A percentile compares a stretch with the other conserved stretches of the same genome.
Evolutionary conservation across 1,140 invertebrate species (phyloP).

Genomic region (Sarcophaga peregrina): DNA sequence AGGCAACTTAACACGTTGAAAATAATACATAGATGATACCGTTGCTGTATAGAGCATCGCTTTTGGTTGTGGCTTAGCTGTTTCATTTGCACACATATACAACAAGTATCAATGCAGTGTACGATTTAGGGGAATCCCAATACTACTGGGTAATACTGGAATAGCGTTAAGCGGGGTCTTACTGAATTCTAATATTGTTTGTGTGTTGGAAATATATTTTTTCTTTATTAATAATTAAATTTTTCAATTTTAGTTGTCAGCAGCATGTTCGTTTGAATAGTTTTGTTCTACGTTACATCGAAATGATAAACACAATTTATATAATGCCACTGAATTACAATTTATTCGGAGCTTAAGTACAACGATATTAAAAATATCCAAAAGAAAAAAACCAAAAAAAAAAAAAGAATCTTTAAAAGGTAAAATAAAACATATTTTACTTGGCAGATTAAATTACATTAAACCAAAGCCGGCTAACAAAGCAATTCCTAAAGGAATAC

Average conservation of each 20-base stretch:
- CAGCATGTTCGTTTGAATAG: background rate
- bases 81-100: too few relatives aligned
- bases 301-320: background rate
- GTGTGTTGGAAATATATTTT: too few relatives aligned
- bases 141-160: too few relatives aligned
- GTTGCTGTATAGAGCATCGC: too few relatives aligned
- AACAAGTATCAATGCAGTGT: too few relatives aligned
- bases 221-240: background rate
- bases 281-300: background rate
- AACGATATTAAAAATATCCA: background rate
- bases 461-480: background rate
- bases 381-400: background rate
- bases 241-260: background rate
- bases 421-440: background rate
- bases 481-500: background rate
- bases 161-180: too few relatives aligned
- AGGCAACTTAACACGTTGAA: too few relatives aligned
- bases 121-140: too few relatives aligned
- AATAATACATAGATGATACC: too few relatives aligned
- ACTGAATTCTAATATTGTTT: too few relatives aligned
- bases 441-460: background rate
- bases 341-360: background rate
- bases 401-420: background rate
- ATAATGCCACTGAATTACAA: background rate
- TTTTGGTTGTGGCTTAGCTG: too few relatives aligned